A percentile compares a stretch with the other conserved stretches of the same genome.
Evolutionary conservation across 2,888 invertebrate species (phyloP).

Genomic region (Amorpha juglandis): DNA sequence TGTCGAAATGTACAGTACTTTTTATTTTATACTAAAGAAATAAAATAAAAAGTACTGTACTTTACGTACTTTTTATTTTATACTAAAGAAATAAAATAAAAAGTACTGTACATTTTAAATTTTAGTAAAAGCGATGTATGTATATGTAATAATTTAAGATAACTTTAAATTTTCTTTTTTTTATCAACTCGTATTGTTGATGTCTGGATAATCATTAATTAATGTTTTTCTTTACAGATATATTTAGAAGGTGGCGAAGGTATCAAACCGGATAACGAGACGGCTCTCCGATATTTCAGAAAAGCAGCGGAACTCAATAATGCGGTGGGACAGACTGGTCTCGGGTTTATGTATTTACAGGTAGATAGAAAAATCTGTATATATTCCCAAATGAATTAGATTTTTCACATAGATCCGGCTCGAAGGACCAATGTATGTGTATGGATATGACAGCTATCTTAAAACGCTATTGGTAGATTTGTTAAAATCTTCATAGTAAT

Average conservation of each 20-base stretch:
- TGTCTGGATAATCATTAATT: background rate
- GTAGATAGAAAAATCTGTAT: constrained; percentile 60
- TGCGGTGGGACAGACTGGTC: constrained; percentile 97
- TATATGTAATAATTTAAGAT: no score
- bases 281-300: constrained; percentile 96
- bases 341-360: constrained; percentile 98
- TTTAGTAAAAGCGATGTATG: no score
- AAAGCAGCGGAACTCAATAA: constrained; percentile 98
- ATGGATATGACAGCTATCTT: no score
- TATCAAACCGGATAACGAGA: constrained; percentile 96
- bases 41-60: no score
- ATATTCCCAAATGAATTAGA: background rate
- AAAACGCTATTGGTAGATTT: background rate
- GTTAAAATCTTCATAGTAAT: background rate
- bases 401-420: background rate
- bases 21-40: no score
- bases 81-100: no score
- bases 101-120: no score
- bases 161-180: no score
- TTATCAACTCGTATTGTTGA: background rate
- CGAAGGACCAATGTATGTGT: background rate
- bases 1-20: no score
- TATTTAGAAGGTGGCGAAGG: constrained; percentile 98
- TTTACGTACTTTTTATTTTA: no score
- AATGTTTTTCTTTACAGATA: constrained; percentile 85